Conservation (phyloP, 37 sponge, comb jelly and placozoan species). For the Corticium candelabrum region DNA sequence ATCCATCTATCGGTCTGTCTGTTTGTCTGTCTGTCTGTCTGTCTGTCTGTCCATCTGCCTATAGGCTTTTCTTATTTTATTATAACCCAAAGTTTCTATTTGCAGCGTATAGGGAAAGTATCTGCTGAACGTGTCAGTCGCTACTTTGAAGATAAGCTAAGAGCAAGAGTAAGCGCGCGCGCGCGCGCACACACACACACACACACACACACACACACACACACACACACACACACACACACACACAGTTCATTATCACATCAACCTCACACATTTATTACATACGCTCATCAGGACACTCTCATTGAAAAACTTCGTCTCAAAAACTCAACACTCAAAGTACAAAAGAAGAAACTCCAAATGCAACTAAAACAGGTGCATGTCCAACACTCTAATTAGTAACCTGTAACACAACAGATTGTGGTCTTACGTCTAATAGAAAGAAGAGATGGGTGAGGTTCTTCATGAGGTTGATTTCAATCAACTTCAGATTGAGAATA, state of each 20-base stretch:
- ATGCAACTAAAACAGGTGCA: constrained; percentile 70
- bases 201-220: too few species aligned
- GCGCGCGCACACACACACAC: too few species aligned
- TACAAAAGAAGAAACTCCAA: constrained; percentile 64
- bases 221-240: too few species aligned
- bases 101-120: constrained; percentile 67
- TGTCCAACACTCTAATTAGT: too few species aligned
- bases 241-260: too few species aligned
- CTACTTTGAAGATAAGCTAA: constrained; percentile 82
- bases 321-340: constrained; percentile 73
- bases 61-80: background rate
- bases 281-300: constrained; percentile 32
- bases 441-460: constrained; percentile 89
- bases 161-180: constrained; percentile 33
- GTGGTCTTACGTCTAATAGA: constrained; percentile 33
- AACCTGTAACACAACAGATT: too few species aligned
- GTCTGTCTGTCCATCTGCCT: too few species aligned
- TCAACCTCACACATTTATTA: too few species aligned
- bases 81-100: background rate
- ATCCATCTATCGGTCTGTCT: too few species aligned
- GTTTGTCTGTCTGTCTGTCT: too few species aligned
- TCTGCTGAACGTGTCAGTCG: constrained; percentile 67
- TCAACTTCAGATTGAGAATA: constrained; percentile 94
- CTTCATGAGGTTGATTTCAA: constrained; percentile 88
- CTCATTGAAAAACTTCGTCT: constrained; percentile 77